Evolutionary conservation across 1,140 invertebrate genomes (phyloP).

Genomic region (Zaprionus lachaisei): DNA sequence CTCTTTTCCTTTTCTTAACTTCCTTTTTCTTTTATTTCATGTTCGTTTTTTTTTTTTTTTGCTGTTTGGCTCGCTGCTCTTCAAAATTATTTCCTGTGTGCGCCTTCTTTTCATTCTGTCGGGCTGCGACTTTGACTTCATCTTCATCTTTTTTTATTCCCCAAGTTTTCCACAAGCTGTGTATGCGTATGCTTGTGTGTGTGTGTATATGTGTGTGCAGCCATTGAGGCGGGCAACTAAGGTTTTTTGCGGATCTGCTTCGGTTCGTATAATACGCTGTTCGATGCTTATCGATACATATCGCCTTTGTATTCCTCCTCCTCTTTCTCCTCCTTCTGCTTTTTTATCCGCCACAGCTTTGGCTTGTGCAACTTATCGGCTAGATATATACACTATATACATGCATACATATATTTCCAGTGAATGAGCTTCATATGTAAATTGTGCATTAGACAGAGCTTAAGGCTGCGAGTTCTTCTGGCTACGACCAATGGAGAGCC

Average conservation of each 20-base stretch:
- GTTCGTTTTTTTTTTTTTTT: background rate
- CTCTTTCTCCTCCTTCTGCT: background rate
- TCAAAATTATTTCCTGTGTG: slow-evolving; percentile 55
- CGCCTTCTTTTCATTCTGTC: slow-evolving; percentile 26
- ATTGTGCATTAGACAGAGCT: background rate
- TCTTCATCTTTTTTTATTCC: slow-evolving; percentile 6
- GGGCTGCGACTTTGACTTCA: slow-evolving; percentile 4
- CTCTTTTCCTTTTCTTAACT: background rate
- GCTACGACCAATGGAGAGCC: background rate
- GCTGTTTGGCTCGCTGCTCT: slow-evolving; percentile 27
- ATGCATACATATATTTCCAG: background rate
- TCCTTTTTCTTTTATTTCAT: slow-evolving; percentile 8
- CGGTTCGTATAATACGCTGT: slow-evolving; percentile 23
- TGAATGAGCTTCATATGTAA: background rate
- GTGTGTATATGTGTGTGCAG: slow-evolving; percentile 2
- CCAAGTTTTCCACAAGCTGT: slow-evolving; percentile 25
- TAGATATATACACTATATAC: background rate
- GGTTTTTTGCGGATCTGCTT: slow-evolving; percentile 4
- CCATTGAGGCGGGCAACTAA: slow-evolving; percentile 12
- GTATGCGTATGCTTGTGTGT: background rate
- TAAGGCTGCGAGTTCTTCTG: background rate
- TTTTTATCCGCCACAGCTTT: background rate
- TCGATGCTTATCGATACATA: slow-evolving; percentile 48
- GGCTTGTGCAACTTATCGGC: background rate
- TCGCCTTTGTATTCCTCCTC: slow-evolving; percentile 11